phyloP scores from a whole-genome alignment of 1,140 invertebrate species.

The Sitophilus oryzae region DNA sequence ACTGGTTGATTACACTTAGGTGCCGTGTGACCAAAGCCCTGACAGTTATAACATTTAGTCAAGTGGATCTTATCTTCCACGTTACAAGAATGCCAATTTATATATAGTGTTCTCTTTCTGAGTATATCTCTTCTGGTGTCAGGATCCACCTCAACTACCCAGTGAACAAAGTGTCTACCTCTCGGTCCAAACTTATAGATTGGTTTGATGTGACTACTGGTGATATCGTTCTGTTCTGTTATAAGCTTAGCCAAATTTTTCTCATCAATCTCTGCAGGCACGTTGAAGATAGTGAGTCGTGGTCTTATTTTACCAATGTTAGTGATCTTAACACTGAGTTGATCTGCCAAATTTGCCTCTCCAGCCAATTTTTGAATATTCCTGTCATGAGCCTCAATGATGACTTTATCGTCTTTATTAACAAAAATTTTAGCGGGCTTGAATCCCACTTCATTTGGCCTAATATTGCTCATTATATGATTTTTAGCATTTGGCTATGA shows the following conservation, averaged over 20 bases:
- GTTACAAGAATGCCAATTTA: neutral
- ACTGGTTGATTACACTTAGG: neutral
- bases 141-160: neutral
- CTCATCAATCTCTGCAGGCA: neutral
- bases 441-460: no score
- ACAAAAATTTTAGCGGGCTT: no score
- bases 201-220: neutral
- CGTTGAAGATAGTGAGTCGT: slow-evolving; percentile 5
- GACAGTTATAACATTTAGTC: slow-evolving; percentile 1
- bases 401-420: no score
- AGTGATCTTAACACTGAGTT: no score
- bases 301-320: no score
- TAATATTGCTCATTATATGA: no score
- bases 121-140: neutral
- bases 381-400: no score
- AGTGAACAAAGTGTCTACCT: slow-evolving; percentile 1
- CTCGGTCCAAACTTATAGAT: slow-evolving; percentile 1
- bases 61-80: neutral
- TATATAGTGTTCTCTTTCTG: neutral
- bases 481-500: no score
- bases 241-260: neutral
- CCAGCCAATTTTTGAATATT: no score
- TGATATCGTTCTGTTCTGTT: neutral
- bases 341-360: no score
- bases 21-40: neutral